Conservation (phyloP, 2,888 invertebrate genomes). For the Drosophila subsilvestris region DNA sequence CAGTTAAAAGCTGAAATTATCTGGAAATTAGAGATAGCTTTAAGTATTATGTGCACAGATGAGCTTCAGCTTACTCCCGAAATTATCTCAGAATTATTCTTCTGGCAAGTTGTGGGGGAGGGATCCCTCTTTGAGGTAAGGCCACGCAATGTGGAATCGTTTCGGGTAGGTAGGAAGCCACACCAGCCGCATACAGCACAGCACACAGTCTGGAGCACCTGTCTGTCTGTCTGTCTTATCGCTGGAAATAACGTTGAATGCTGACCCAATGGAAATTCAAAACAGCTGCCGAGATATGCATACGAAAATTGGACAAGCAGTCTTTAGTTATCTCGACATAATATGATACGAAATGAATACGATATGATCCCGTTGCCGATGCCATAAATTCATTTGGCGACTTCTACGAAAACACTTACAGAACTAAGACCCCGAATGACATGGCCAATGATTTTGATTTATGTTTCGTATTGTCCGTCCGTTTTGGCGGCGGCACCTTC, state of each 20-base stretch:
- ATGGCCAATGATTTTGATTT: conserved; percentile 56
- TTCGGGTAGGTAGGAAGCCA: not conserved
- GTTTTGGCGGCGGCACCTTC: conserved; percentile 21
- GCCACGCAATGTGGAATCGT: not conserved
- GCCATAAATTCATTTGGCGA: conserved; percentile 32
- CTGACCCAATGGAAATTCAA: conserved; percentile 12
- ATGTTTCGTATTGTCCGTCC: conserved; percentile 30
- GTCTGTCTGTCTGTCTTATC: conserved; percentile 19
- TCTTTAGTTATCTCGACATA: conserved; percentile 33
- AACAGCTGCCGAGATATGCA: not conserved
- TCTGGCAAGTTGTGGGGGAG: too few relatives aligned
- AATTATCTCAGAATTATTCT: too few relatives aligned
- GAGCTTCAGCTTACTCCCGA: too few relatives aligned
- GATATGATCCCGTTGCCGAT: conserved; percentile 38
- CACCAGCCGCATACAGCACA: too few relatives aligned
- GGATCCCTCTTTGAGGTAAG: too few relatives aligned
- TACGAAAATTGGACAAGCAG: conserved; percentile 26
- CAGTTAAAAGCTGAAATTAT: too few relatives aligned
- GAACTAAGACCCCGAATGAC: conserved; percentile 14
- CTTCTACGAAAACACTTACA: conserved; percentile 9
- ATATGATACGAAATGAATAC: conserved; percentile 44
- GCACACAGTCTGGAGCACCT: not conserved
- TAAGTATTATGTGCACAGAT: too few relatives aligned
- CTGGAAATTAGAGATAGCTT: too few relatives aligned
- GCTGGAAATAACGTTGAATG: not conserved